Percentiles rank a stretch among this genome's conserved stretches.
These are phyloP conservation scores for Drosophila maculinotata DNA, from an alignment of 2,888 invertebrate species.

Conservation along the genomic window DNA sequence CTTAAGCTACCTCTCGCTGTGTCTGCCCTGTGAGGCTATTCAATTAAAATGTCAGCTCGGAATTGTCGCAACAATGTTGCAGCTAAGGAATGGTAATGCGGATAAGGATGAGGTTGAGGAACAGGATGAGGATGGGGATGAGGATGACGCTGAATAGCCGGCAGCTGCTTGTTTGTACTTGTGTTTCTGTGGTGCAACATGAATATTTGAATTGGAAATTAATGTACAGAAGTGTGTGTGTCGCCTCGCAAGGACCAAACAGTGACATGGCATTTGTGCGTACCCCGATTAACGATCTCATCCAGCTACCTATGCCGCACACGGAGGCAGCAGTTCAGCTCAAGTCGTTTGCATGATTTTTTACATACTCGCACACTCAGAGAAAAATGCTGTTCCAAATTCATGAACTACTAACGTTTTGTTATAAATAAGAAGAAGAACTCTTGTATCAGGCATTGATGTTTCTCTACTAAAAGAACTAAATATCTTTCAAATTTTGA, in stretches of 20 bases:
- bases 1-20: conserved; percentile 24
- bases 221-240: conserved; percentile 51
- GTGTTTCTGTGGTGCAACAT: conserved; percentile 46
- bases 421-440: too few species aligned
- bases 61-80: conserved; percentile 40
- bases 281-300: conserved; percentile 39
- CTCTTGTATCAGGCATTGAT: too few species aligned
- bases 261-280: conserved; percentile 28
- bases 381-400: background rate
- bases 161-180: conserved; percentile 32
- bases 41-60: conserved; percentile 72
- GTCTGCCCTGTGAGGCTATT: conserved; percentile 44
- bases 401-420: too few species aligned
- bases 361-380: conserved; percentile 4
- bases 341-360: conserved; percentile 36
- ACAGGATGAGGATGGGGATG: conserved; percentile 3
- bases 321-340: conserved; percentile 1
- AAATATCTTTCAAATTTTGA: too few species aligned
- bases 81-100: conserved; percentile 10
- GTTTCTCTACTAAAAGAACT: too few species aligned
- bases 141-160: conserved; percentile 8
- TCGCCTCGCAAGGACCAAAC: conserved; percentile 4
- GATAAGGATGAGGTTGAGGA: conserved; percentile 4
- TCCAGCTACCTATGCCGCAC: conserved; percentile 17
- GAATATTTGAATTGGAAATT: conserved; percentile 66